A percentile compares a stretch with the other conserved stretches of the same genome.
Evolutionary conservation across 2,888 invertebrate genomes (phyloP).

Genomic region (Drosophila pegasa): DNA sequence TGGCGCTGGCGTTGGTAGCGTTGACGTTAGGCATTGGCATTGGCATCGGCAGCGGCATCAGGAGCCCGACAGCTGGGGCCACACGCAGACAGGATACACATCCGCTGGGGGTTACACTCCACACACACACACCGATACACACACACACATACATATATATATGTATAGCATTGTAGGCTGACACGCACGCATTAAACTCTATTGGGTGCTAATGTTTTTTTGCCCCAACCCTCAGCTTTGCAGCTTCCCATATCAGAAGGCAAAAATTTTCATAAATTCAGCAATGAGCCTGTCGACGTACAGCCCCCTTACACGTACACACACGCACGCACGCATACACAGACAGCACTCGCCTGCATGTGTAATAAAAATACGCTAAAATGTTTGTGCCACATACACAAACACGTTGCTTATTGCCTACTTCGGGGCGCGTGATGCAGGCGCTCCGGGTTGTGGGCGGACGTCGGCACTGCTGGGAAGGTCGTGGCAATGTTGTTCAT

Average conservation of each 20-base stretch:
- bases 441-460: constrained; percentile 6
- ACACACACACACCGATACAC: constrained; percentile 25
- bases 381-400: constrained; percentile 77
- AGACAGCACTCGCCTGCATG: constrained; percentile 47
- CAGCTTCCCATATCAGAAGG: constrained; percentile 56
- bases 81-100: constrained; percentile 77
- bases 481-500: constrained; percentile 67
- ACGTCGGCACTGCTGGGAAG: constrained; percentile 24
- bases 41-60: constrained; percentile 23
- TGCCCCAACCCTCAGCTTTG: constrained; percentile 14
- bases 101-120: constrained; percentile 60
- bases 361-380: constrained; percentile 81
- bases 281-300: constrained; percentile 73
- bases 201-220: constrained; percentile 79
- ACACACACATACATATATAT: constrained; percentile 14
- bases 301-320: constrained; percentile 23
- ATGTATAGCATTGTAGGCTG: constrained; percentile 36
- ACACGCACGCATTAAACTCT: constrained; percentile 77
- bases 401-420: constrained; percentile 80
- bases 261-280: constrained; percentile 78
- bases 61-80: constrained; percentile 65
- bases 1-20: constrained; percentile 72
- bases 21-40: constrained; percentile 34
- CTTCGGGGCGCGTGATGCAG: constrained; percentile 60
- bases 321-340: constrained; percentile 14